Conservation (phyloP, 2,113 vertebrate genomes). For the Ranitomeya imitator region DNA sequence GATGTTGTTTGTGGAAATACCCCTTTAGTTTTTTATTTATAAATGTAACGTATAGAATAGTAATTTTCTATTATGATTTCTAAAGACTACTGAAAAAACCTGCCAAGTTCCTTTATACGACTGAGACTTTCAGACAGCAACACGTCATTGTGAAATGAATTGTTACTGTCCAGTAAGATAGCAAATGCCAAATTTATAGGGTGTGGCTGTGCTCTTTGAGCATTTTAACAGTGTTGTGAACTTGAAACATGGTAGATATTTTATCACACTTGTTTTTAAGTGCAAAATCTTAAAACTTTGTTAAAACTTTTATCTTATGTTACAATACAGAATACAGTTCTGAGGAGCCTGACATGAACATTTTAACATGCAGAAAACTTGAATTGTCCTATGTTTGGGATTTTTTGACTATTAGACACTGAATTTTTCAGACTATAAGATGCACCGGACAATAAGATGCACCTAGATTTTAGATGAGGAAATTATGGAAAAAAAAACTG, state of each 20-base stretch:
- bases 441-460: too few relatives aligned
- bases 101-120: not conserved
- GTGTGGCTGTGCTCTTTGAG: conserved; percentile 18
- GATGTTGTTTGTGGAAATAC: too few relatives aligned
- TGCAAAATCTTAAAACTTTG: not conserved
- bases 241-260: conserved; percentile 25
- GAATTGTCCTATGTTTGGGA: not conserved
- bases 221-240: not conserved
- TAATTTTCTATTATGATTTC: conserved; percentile 27
- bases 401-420: not conserved
- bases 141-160: conserved; percentile 32
- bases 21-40: not conserved
- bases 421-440: too few relatives aligned
- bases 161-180: conserved; percentile 41
- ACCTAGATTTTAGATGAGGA: too few relatives aligned
- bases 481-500: too few relatives aligned
- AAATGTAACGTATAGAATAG: not conserved
- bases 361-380: not conserved
- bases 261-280: not conserved
- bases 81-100: not conserved
- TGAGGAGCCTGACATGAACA: not conserved
- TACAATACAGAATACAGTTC: not conserved
- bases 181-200: conserved; percentile 24
- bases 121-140: conserved; percentile 24
- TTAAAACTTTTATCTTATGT: not conserved